A percentile compares a stretch with the other conserved stretches of the same genome.
These are phyloP conservation scores for Muschampia plurimacula DNA, from an alignment of 2,888 invertebrate genomes.

Conservation along the genomic window DNA sequence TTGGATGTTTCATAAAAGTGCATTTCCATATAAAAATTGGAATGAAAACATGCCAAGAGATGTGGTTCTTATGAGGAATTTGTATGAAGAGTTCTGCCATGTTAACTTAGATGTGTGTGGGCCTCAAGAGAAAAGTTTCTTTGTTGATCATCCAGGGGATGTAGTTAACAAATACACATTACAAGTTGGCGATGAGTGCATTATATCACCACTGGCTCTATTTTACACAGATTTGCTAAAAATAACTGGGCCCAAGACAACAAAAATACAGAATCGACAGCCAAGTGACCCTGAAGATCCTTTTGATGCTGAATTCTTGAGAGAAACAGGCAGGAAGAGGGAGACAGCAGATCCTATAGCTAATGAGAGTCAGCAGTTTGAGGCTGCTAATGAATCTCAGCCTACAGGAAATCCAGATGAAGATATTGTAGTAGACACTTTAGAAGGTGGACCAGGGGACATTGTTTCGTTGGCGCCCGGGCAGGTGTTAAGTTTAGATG, in stretches of 20 bases:
- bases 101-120: constrained; percentile 96
- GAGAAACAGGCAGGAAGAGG: constrained; percentile 91
- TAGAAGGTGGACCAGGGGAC: constrained; percentile 85
- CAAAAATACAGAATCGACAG: constrained; percentile 90
- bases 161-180: constrained; percentile 90
- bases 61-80: constrained; percentile 91
- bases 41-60: constrained; percentile 91
- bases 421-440: constrained; percentile 90
- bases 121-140: constrained; percentile 92
- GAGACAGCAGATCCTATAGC: constrained; percentile 73
- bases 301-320: constrained; percentile 95
- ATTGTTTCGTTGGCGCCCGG: constrained; percentile 90
- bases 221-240: constrained; percentile 95
- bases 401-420: constrained; percentile 86
- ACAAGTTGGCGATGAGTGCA: constrained; percentile 95
- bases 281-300: constrained; percentile 95
- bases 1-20: constrained; percentile 95
- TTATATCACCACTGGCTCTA: constrained; percentile 95
- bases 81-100: constrained; percentile 96
- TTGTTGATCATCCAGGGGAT: constrained; percentile 90
- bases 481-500: constrained; percentile 94
- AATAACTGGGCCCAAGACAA: constrained; percentile 91
- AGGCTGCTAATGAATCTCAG: constrained; percentile 80
- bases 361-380: constrained; percentile 78
- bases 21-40: constrained; percentile 95